Conservation (phyloP, 64 coral and sea anemone species). For the Trachythela sp. region DNA sequence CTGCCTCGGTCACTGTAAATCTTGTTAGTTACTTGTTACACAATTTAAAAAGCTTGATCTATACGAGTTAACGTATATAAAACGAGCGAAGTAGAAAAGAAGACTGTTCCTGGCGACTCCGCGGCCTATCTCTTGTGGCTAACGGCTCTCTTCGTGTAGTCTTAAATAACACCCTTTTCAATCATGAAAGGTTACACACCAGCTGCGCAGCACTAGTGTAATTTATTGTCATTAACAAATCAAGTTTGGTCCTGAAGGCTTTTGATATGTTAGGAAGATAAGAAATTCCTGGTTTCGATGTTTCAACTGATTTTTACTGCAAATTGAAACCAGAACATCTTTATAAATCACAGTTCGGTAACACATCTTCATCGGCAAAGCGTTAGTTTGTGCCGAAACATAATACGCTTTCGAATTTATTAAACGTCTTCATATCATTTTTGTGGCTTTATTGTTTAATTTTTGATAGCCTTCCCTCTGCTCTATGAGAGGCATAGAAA, state of each 20-base stretch:
- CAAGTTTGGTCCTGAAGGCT: not conserved
- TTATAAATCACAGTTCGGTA: not conserved
- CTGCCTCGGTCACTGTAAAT: too few species aligned
- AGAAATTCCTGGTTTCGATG: slow-evolving; percentile 6
- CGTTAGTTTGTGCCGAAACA: not conserved
- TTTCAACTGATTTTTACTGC: not conserved
- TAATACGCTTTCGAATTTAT: not conserved
- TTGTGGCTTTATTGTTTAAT: slow-evolving; percentile 9
- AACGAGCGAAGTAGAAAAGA: not conserved
- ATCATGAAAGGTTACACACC: slow-evolving; percentile 21
- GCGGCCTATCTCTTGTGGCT: not conserved
- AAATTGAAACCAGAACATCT: not conserved
- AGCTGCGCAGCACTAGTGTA: slow-evolving; percentile 8
- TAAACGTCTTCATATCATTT: not conserved
- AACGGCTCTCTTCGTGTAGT: not conserved
- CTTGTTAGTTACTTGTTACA: too few species aligned
- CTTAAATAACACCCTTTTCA: slow-evolving; percentile 23
- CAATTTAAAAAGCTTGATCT: too few species aligned
- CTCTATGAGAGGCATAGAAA: not conserved
- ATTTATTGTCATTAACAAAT: slow-evolving; percentile 33
- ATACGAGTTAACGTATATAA: not conserved
- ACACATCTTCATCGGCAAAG: not conserved
- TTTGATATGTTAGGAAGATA: not conserved
- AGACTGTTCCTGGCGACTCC: not conserved
- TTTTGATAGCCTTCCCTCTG: not conserved